Evolutionary conservation across 2,113 vertebrate genomes (phyloP).

Genomic region (Serilophus lunatus): DNA sequence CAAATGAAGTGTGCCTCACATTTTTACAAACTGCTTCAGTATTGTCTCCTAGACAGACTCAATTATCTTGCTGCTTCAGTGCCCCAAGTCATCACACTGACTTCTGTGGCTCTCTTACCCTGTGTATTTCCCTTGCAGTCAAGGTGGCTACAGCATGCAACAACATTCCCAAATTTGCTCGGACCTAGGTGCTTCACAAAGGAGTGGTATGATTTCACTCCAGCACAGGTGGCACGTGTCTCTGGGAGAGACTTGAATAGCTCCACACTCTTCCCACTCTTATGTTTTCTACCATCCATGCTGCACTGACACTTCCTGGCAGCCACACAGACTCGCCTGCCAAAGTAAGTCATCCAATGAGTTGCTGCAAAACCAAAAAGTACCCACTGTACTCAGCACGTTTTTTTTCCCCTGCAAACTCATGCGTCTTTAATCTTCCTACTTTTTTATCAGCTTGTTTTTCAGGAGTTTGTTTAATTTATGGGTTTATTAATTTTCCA

Average conservation of each 20-base stretch:
- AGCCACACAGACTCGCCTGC: background rate
- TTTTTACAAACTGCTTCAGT: background rate
- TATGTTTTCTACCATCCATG: rapidly evolving
- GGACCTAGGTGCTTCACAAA: background rate
- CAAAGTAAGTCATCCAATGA: background rate
- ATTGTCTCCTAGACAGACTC: background rate
- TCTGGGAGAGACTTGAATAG: background rate
- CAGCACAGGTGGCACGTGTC: rapidly evolving
- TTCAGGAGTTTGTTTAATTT: conserved; percentile 12
- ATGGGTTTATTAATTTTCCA: conserved; percentile 45
- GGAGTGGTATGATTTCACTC: rapidly evolving
- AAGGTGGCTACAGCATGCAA: background rate
- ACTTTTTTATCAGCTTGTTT: conserved; percentile 11
- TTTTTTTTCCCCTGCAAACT: background rate
- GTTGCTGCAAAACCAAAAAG: background rate
- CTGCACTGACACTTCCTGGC: background rate
- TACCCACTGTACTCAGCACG: background rate
- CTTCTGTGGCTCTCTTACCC: background rate
- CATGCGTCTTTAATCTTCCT: background rate
- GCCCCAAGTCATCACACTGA: background rate
- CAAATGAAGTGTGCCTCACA: background rate
- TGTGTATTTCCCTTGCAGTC: rapidly evolving
- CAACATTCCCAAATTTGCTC: background rate
- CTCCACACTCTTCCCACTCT: rapidly evolving
- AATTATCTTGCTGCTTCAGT: background rate